Conservation (phyloP, 2,113 vertebrate genomes). For the Gambusia affinis region DNA sequence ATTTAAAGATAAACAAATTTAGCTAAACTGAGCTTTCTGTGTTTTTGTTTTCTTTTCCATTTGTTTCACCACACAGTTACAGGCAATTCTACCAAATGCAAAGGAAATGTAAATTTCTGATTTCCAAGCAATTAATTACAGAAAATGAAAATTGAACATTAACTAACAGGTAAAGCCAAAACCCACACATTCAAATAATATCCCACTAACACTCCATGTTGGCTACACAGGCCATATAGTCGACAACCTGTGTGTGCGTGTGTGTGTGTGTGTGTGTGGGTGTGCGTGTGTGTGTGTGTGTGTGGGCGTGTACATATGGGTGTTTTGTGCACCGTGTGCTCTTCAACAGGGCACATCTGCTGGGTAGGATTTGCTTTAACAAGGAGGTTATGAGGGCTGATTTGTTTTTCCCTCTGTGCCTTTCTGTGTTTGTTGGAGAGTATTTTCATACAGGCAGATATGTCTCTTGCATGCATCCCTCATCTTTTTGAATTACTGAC, state of each 20-base stretch:
- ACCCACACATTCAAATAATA: background rate
- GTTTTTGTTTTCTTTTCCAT: too few species aligned
- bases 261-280: constrained; percentile 38
- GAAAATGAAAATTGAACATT: background rate
- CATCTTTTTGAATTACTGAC: constrained; percentile 34
- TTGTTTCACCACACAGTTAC: too few species aligned
- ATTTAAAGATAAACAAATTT: too few species aligned
- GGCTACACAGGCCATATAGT: constrained; percentile 9
- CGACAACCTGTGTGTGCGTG: constrained; percentile 33
- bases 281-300: constrained; percentile 41
- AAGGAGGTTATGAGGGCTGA: constrained; percentile 37
- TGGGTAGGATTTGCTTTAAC: constrained; percentile 60
- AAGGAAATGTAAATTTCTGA: too few species aligned
- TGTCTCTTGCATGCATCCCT: constrained; percentile 41
- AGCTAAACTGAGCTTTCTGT: too few species aligned
- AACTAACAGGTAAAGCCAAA: background rate
- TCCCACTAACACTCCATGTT: background rate
- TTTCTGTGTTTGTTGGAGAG: constrained; percentile 6
- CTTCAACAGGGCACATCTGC: constrained; percentile 70
- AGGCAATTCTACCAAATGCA: too few species aligned
- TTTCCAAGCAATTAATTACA: too few species aligned
- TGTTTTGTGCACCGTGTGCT: constrained; percentile 57
- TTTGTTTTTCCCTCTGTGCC: constrained; percentile 38
- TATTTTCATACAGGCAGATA: constrained; percentile 40
- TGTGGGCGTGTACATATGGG: constrained; percentile 41